Evolutionary conservation across 2,888 invertebrate genomes (phyloP).

Genomic region (Dasysyrphus tricinctus): DNA sequence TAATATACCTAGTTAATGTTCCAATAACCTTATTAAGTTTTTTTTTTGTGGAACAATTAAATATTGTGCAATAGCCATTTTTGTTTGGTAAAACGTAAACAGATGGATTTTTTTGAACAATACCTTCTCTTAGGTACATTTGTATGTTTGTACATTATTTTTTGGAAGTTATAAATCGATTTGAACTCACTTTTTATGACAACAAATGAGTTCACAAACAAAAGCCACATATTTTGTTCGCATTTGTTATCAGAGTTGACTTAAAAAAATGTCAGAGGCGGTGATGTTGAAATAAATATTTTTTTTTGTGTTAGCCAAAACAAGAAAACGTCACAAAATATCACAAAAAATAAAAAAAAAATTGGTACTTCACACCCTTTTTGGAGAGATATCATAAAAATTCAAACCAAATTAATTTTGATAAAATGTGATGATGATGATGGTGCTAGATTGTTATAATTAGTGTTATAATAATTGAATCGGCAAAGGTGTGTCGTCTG

Average conservation of each 20-base stretch:
- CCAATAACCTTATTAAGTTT: background rate
- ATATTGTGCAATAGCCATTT: constrained; percentile 9
- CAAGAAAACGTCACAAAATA: constrained; percentile 22
- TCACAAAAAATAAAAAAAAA: background rate
- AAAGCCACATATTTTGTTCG: constrained; percentile 7
- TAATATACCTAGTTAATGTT: background rate
- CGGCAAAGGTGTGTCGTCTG: constrained; percentile 31
- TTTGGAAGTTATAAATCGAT: constrained; percentile 22
- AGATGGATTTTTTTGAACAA: background rate
- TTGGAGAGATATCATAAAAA: constrained; percentile 4
- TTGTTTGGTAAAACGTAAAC: background rate
- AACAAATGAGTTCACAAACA: constrained; percentile 25
- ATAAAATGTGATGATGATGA: constrained; percentile 2
- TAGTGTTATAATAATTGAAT: constrained; percentile 31
- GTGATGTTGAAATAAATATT: constrained; percentile 26
- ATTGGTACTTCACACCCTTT: constrained; percentile 11
- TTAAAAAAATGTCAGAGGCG: constrained; percentile 9
- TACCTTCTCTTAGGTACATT: background rate
- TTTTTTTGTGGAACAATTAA: constrained; percentile 13
- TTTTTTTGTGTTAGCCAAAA: background rate
- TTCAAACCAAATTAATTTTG: constrained; percentile 5
- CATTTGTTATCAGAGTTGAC: constrained; percentile 22
- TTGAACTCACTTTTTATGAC: constrained; percentile 29
- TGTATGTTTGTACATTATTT: background rate
- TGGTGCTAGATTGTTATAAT: constrained; percentile 20